Percentiles rank a stretch among this genome's conserved stretches.
Conservation (phyloP, 37 sponge, comb jelly and placozoan species). For the Dysidea cf. avara region DNA sequence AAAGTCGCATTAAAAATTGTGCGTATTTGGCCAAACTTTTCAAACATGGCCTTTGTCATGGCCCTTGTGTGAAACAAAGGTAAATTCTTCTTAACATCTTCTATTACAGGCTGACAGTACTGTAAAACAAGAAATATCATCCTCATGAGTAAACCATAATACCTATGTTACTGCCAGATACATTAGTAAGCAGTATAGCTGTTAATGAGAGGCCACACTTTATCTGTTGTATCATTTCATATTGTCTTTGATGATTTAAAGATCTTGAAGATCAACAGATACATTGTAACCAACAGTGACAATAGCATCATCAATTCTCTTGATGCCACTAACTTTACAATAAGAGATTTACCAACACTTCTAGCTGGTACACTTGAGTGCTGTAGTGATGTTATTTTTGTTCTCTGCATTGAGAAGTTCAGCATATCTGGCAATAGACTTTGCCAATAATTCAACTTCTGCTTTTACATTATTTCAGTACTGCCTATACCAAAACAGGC, state of each 20-base stretch:
- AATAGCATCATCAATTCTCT: background rate
- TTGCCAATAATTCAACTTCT: constrained; percentile 5
- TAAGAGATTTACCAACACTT: background rate
- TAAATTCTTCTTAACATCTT: constrained; percentile 6
- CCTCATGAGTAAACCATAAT: background rate
- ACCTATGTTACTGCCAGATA: constrained; percentile 7
- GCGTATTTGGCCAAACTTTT: constrained; percentile 33
- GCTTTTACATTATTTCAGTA: background rate
- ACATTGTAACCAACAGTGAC: background rate
- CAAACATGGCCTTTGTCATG: constrained; percentile 30
- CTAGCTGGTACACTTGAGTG: background rate
- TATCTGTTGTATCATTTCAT: background rate
- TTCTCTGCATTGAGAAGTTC: background rate
- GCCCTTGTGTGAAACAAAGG: constrained; percentile 26
- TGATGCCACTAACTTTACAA: background rate
- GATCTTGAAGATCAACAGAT: background rate
- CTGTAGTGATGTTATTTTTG: background rate
- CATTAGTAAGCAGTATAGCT: background rate
- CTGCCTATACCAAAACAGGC: background rate
- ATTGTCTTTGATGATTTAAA: background rate
- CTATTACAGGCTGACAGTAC: too few relatives aligned
- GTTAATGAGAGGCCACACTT: constrained; percentile 21
- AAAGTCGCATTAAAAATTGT: background rate
- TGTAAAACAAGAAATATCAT: too few relatives aligned
- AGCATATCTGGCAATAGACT: background rate